Evolutionary conservation across 1,140 invertebrate genomes (phyloP).

Genomic region (Drosophila murphyi): DNA sequence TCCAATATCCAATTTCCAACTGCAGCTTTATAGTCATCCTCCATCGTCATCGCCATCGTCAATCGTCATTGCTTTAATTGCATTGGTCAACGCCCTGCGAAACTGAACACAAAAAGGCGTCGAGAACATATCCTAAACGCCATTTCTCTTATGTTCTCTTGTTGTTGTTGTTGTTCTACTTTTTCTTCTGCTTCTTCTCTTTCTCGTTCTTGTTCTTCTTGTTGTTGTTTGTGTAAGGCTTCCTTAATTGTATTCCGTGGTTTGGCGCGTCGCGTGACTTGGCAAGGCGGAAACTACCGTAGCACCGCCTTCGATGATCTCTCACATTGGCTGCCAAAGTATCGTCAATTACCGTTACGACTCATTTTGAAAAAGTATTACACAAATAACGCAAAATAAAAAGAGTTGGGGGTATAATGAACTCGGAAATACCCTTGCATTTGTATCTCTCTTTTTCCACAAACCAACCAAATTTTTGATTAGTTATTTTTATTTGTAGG

Average conservation of each 20-base stretch:
- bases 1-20: conserved; percentile 10
- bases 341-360: conserved; percentile 66
- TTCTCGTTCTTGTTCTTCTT: conserved; percentile 4
- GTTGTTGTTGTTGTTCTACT: conserved; percentile 12
- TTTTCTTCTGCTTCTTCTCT: neutral
- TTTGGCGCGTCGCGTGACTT: conserved; percentile 61
- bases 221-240: conserved; percentile 38
- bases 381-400: neutral
- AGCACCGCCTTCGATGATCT: conserved; percentile 63
- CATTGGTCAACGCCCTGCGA: conserved; percentile 69
- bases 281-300: conserved; percentile 40
- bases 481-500: too few relatives aligned
- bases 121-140: conserved; percentile 38
- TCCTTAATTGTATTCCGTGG: conserved; percentile 33
- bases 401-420: too few relatives aligned
- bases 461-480: too few relatives aligned
- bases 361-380: conserved; percentile 51
- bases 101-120: conserved; percentile 29
- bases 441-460: neutral
- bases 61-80: conserved; percentile 53
- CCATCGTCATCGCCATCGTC: conserved; percentile 7
- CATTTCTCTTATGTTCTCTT: conserved; percentile 37
- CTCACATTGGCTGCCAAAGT: conserved; percentile 59
- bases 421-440: conserved; percentile 10
- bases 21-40: neutral